These are phyloP conservation scores for Heterohyrax brucei DNA, from an alignment of 2,797 vertebrate species.

Conservation along the genomic window DNA sequence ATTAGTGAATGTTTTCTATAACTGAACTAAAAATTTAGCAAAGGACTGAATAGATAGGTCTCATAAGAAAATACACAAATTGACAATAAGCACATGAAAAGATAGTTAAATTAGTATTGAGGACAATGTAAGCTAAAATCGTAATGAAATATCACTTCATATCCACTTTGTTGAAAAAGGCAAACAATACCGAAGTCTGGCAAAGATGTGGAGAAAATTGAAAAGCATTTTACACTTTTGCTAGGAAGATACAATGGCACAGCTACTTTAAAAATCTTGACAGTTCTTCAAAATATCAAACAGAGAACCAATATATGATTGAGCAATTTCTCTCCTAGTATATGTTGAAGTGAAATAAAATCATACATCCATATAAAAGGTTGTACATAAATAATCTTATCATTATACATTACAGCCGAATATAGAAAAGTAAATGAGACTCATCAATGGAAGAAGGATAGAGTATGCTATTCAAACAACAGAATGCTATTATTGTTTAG, in stretches of 20 bases:
- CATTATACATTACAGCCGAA: not conserved
- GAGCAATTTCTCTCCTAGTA: no score
- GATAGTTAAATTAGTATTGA: not conserved
- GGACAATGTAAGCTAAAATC: slow-evolving; percentile 14
- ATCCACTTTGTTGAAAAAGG: not conserved
- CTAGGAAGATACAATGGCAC: not conserved
- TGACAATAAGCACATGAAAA: not conserved
- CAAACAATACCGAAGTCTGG: no score
- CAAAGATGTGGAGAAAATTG: not conserved
- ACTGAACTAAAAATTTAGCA: not conserved
- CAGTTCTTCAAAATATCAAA: no score
- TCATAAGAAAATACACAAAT: no score
- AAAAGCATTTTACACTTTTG: not conserved
- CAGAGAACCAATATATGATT: no score
- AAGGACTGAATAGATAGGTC: not conserved
- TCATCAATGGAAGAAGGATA: not conserved
- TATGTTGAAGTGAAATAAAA: not conserved
- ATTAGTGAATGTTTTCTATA: not conserved
- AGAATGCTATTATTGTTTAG: not conserved
- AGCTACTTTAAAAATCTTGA: not conserved
- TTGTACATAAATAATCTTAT: not conserved
- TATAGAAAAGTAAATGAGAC: not conserved
- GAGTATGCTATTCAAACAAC: not conserved
- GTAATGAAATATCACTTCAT: not conserved
- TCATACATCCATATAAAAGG: not conserved